Conservation (phyloP, 1,140 invertebrate species). For the Alviniconcha marisindica region DNA sequence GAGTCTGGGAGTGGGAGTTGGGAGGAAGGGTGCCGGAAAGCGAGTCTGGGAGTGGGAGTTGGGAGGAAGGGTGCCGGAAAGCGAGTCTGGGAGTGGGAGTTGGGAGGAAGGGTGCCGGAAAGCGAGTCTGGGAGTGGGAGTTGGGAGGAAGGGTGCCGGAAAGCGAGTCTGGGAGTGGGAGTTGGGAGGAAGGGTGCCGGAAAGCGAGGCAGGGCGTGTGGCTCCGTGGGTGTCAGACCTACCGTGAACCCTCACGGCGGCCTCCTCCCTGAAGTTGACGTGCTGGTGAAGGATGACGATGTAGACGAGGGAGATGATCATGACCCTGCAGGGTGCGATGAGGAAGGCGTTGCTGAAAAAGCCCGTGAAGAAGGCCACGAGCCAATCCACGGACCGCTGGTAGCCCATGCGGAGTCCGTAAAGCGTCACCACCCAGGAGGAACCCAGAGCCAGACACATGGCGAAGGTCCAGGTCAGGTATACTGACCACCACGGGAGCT, state of each 20-base stretch:
- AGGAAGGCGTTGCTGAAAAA: constrained; percentile 54
- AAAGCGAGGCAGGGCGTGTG: too few species aligned
- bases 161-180: too few species aligned
- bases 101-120: too few species aligned
- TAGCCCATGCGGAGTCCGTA: constrained; percentile 64
- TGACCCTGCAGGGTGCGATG: constrained; percentile 51
- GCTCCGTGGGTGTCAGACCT: not conserved
- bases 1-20: too few species aligned
- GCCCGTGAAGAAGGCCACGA: constrained; percentile 58
- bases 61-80: too few species aligned
- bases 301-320: not conserved
- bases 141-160: too few species aligned
- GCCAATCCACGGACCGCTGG: constrained; percentile 58
- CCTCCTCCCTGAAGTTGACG: constrained; percentile 5
- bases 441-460: constrained; percentile 37
- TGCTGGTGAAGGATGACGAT: not conserved
- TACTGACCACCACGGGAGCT: constrained; percentile 61
- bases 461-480: constrained; percentile 59
- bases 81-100: too few species aligned
- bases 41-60: too few species aligned
- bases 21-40: too few species aligned
- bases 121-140: too few species aligned
- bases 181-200: too few species aligned
- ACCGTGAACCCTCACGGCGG: not conserved
- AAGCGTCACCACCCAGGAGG: constrained; percentile 62